Evolutionary conservation across 2,888 invertebrate species (phyloP).

Genomic region (Dolichopus griseipennis): DNA sequence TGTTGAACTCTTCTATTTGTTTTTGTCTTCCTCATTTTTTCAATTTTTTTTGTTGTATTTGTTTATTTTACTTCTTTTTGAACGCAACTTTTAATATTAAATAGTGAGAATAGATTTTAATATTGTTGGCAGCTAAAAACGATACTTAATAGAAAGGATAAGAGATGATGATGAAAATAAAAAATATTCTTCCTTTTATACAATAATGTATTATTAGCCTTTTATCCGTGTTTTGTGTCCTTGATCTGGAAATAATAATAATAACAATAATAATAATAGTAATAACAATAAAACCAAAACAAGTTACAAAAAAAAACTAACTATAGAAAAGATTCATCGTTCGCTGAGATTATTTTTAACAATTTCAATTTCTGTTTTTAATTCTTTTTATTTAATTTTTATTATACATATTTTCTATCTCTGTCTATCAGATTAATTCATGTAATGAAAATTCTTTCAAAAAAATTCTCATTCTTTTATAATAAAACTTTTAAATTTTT

Average conservation of each 20-base stretch:
- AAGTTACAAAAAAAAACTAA: neutral
- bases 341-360: neutral
- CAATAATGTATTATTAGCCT: neutral
- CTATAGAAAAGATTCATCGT: neutral
- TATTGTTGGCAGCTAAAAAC: neutral
- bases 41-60: too few relatives aligned
- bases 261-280: neutral
- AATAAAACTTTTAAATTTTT: too few relatives aligned
- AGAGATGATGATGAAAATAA: too few relatives aligned
- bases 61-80: neutral
- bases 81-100: neutral
- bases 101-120: neutral
- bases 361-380: neutral
- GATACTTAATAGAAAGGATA: neutral
- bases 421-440: neutral
- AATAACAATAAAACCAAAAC: neutral
- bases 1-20: too few relatives aligned
- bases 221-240: conserved; percentile 1
- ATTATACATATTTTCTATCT: neutral
- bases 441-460: neutral
- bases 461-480: neutral
- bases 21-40: too few relatives aligned
- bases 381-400: neutral
- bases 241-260: conserved; percentile 1
- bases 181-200: neutral